Evolutionary conservation across 1,140 invertebrate genomes (phyloP).

Genomic region (Pseudobourletiella spinata): DNA sequence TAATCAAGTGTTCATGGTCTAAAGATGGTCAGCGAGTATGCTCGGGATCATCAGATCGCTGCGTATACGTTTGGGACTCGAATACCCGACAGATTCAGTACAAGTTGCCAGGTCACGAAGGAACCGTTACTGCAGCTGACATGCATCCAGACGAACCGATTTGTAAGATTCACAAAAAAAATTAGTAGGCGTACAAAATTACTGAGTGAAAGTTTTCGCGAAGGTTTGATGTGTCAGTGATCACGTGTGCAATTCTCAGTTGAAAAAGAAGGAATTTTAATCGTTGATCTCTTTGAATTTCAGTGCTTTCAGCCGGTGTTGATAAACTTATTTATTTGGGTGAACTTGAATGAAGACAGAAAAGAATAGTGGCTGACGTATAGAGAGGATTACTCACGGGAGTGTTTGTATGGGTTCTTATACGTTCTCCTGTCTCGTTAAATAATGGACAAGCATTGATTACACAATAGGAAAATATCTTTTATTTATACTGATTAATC

Average conservation of each 20-base stretch:
- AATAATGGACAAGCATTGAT: too few species aligned
- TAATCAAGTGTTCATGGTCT: slow-evolving; percentile 81
- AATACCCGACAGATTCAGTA: slow-evolving; percentile 83
- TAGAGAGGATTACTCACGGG: too few species aligned
- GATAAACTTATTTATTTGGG: slow-evolving; percentile 95
- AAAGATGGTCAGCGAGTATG: slow-evolving; percentile 73
- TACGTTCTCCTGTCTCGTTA: too few species aligned
- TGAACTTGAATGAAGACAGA: slow-evolving; percentile 76
- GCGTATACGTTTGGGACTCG: slow-evolving; percentile 96
- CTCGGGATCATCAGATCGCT: slow-evolving; percentile 88
- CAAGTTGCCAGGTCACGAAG: slow-evolving; percentile 95
- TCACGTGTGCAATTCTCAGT: too few species aligned
- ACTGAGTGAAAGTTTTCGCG: too few species aligned
- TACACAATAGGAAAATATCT: too few species aligned
- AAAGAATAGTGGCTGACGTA: too few species aligned
- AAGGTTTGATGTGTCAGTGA: too few species aligned
- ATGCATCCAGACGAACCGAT: slow-evolving; percentile 95
- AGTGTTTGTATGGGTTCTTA: too few species aligned
- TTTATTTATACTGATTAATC: too few species aligned
- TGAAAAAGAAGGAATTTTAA: not conserved
- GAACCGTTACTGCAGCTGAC: slow-evolving; percentile 91
- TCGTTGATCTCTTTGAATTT: slow-evolving; percentile 38
- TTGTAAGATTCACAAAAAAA: slow-evolving; percentile 45
- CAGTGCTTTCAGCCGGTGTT: slow-evolving; percentile 83
- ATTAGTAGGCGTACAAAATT: too few species aligned